Conservation (phyloP, 2,113 vertebrate genomes). For the Corydoras sp. region DNA sequence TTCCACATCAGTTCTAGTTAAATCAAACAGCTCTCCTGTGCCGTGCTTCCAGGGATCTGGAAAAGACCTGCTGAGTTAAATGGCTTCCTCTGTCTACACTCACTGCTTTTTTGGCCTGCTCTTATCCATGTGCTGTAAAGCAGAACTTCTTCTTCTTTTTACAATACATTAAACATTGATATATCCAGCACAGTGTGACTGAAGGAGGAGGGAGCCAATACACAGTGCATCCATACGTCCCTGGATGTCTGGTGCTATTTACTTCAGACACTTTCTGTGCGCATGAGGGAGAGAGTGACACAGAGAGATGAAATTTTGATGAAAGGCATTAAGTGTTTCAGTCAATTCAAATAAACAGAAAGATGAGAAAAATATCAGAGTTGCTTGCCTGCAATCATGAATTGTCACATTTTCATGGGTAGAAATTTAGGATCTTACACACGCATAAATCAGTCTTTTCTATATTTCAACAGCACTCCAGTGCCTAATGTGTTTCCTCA, state of each 20-base stretch:
- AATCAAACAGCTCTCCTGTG: slow-evolving; percentile 23
- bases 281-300: slow-evolving; percentile 12
- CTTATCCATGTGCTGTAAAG: slow-evolving; percentile 49
- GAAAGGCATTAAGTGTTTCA: slow-evolving; percentile 36
- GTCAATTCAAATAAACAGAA: slow-evolving; percentile 31
- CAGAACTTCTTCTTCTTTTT: slow-evolving; percentile 65
- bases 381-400: slow-evolving; percentile 25
- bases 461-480: slow-evolving; percentile 22
- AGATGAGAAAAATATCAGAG: slow-evolving; percentile 19
- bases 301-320: slow-evolving; percentile 35
- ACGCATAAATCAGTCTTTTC: not conserved
- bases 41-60: slow-evolving; percentile 17
- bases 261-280: slow-evolving; percentile 9
- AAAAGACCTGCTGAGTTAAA: slow-evolving; percentile 25
- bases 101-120: slow-evolving; percentile 37
- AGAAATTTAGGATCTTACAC: slow-evolving; percentile 8
- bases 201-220: slow-evolving; percentile 57
- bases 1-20: slow-evolving; percentile 27
- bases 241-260: slow-evolving; percentile 29
- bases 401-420: slow-evolving; percentile 18
- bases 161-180: slow-evolving; percentile 80
- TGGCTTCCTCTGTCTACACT: slow-evolving; percentile 56
- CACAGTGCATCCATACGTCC: slow-evolving; percentile 53
- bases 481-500: slow-evolving; percentile 17
- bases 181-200: slow-evolving; percentile 67